Conservation (phyloP, 2,888 invertebrate species). For the Antitype chi region DNA sequence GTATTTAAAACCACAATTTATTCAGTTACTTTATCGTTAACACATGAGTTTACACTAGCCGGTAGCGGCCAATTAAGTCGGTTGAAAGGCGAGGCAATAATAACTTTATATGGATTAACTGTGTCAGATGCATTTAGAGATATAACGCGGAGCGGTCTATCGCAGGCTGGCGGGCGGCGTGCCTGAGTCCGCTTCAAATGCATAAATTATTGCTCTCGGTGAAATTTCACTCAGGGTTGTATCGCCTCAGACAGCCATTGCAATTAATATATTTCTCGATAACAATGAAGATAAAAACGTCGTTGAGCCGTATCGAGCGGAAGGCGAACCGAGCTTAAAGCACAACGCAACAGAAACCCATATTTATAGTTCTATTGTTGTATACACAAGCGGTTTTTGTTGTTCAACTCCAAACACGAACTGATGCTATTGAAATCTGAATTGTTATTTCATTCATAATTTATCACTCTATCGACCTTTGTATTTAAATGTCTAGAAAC, state of each 20-base stretch:
- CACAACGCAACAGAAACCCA: constrained; percentile 82
- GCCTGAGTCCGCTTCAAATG: constrained; percentile 75
- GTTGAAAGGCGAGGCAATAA: constrained; percentile 85
- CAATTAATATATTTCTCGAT: constrained; percentile 78
- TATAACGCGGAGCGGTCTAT: constrained; percentile 78
- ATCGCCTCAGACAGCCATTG: constrained; percentile 69
- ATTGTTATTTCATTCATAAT: constrained; percentile 87
- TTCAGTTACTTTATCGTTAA: constrained; percentile 84
- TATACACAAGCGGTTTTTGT: constrained; percentile 81
- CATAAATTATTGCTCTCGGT: constrained; percentile 78
- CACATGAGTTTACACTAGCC: constrained; percentile 84
- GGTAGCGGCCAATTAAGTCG: constrained; percentile 86
- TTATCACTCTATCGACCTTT: constrained; percentile 87
- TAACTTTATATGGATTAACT: constrained; percentile 88
- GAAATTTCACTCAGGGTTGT: constrained; percentile 76
- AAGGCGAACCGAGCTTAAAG: constrained; percentile 70
- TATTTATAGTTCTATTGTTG: constrained; percentile 88
- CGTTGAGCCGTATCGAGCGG: constrained; percentile 77
- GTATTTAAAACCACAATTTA: constrained; percentile 83
- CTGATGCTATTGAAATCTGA: constrained; percentile 75
- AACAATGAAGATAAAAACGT: constrained; percentile 79
- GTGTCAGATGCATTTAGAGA: constrained; percentile 86
- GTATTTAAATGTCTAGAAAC: constrained; percentile 86
- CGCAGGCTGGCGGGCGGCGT: constrained; percentile 78
- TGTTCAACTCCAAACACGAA: constrained; percentile 81